Conservation (phyloP, 2,888 invertebrate genomes). For the Thymelicus acteon region DNA sequence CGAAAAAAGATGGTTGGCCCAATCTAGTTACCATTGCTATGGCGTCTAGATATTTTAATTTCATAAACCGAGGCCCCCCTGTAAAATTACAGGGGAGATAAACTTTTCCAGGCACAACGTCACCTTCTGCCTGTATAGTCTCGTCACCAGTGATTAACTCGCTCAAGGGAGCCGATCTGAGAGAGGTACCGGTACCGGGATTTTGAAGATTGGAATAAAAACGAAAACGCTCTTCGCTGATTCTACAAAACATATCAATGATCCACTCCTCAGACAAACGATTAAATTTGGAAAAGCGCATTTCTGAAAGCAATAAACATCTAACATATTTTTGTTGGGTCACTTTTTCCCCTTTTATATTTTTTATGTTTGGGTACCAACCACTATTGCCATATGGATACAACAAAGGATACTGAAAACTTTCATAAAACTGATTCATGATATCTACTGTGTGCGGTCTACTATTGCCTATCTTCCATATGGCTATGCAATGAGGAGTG, state of each 20-base stretch:
- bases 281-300: slow-evolving; percentile 30
- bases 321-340: slow-evolving; percentile 25
- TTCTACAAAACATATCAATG: slow-evolving; percentile 38
- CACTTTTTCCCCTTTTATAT: slow-evolving; percentile 25
- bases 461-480: slow-evolving; percentile 39
- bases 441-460: slow-evolving; percentile 35
- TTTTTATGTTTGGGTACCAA: slow-evolving; percentile 23
- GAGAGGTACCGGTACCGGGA: background rate
- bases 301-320: slow-evolving; percentile 28
- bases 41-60: slow-evolving; percentile 32
- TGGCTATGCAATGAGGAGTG: slow-evolving; percentile 20
- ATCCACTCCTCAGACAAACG: slow-evolving; percentile 37
- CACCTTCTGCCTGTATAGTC: slow-evolving; percentile 22
- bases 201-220: slow-evolving; percentile 17
- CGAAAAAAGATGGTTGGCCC: slow-evolving; percentile 28
- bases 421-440: slow-evolving; percentile 33
- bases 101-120: slow-evolving; percentile 21
- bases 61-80: slow-evolving; percentile 35
- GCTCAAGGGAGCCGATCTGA: slow-evolving; percentile 10
- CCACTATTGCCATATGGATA: slow-evolving; percentile 13
- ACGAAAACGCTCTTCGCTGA: slow-evolving; percentile 31
- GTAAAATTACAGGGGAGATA: slow-evolving; percentile 34
- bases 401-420: too few species aligned
- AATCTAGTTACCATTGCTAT: slow-evolving; percentile 35
- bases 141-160: slow-evolving; percentile 20